Evolutionary conservation across 2,888 invertebrate genomes (phyloP), one percentile per base, ranked within the genome.

Genomic region (Pandemis corylana): DNA sequence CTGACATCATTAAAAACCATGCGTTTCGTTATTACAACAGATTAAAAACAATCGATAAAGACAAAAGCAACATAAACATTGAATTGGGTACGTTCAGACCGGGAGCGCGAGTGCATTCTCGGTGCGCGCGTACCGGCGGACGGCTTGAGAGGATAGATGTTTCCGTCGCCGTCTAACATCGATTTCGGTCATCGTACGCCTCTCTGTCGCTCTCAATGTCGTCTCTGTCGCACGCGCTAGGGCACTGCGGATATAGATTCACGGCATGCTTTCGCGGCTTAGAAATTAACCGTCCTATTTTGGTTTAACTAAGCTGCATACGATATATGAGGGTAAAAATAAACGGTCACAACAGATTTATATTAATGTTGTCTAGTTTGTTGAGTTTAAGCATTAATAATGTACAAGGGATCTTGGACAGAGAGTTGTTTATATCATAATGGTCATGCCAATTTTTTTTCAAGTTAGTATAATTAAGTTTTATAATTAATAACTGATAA

Each of bases 101-200:
- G 61, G 56, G 67, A 68, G 67, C 44, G 62, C 81, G 79, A 81
- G 94, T 94, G 90, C 93, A 89, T 86, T 87, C 80, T 84, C 69
- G 80, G 94, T 92, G 83, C 94, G 81, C 63, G 78, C 80, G 94
- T 82, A 94, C 94, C 79, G 83, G 81, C 73, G 79, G 67, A 61
- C 88, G 90, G 77, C 62, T 89, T 84, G 89, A 93, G 68, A 76
- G 82, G 67, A 10, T 59, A 51, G 71, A 61, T 81, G 65, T 42
- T 59, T 15, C 79, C 42, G 61, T 71, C 73, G 81, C 81, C 63
- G 76, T 87, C 84, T 84, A 78, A 87, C 91, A 94, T 94, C 89
- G 94, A 94, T 94, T 91, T 92, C 90, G 87, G 86, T 85, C 85
- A 84, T 84, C 82, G 82, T 81, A 79, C 80, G 83, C 78, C 76